phyloP scores from a whole-genome alignment of 2,888 invertebrate species.

The Macroteleia sp. region DNA sequence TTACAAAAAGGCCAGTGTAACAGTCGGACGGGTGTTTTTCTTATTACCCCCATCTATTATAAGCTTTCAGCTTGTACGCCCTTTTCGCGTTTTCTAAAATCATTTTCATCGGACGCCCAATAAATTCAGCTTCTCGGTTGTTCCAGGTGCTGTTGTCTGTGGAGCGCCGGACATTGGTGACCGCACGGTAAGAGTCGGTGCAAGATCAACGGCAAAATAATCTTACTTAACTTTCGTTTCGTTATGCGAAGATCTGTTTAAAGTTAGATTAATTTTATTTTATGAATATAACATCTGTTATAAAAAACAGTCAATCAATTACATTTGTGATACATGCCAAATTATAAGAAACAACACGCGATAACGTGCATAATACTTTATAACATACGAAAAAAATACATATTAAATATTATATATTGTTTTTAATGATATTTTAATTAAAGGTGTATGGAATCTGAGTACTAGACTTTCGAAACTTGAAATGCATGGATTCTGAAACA shows the following conservation, averaged over 20 bases:
- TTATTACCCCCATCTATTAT: conserved; percentile 25
- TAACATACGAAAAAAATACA: no score
- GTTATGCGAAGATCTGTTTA: no score
- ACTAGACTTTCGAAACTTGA: background rate
- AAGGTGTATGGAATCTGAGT: background rate
- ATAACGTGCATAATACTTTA: no score
- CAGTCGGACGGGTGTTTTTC: background rate
- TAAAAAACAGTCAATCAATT: no score
- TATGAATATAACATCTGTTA: no score
- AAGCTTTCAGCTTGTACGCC: conserved; percentile 19
- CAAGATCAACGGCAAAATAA: background rate
- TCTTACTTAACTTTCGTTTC: background rate
- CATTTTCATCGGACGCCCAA: conserved; percentile 12
- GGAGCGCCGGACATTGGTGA: background rate
- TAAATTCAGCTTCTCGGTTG: conserved; percentile 44
- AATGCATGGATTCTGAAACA: no score
- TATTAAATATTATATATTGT: no score
- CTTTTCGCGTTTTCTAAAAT: conserved; percentile 46
- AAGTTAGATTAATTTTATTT: no score
- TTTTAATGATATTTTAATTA: background rate
- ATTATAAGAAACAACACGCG: no score
- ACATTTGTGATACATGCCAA: no score
- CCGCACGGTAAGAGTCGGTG: conserved; percentile 20
- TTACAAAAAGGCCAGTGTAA: background rate
- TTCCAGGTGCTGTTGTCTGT: conserved; percentile 41